A percentile compares a stretch with the other conserved stretches of the same genome.
Conservation (phyloP, 2,888 invertebrate species). For the Anorthoa munda region DNA sequence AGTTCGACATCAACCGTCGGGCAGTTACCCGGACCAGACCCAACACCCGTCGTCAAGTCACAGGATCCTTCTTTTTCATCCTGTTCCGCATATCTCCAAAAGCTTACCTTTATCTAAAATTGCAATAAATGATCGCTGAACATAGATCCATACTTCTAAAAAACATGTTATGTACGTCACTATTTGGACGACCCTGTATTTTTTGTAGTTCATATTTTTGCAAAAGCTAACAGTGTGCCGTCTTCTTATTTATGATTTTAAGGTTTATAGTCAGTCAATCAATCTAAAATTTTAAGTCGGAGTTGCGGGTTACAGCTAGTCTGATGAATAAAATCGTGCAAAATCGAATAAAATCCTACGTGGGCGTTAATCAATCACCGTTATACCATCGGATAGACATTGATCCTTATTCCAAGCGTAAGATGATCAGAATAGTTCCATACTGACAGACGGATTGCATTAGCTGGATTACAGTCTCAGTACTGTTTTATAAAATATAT, state of each 20-base stretch:
- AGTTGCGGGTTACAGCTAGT: background rate
- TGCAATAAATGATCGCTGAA: background rate
- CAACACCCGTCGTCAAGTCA: no score
- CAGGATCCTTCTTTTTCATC: no score
- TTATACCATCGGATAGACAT: conserved; percentile 28
- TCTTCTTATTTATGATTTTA: background rate
- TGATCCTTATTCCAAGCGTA: conserved; percentile 29
- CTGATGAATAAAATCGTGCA: background rate
- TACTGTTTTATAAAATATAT: background rate
- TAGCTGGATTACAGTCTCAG: conserved; percentile 11
- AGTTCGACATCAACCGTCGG: no score
- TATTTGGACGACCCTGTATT: background rate
- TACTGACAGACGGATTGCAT: conserved; percentile 25
- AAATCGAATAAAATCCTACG: conserved; percentile 16
- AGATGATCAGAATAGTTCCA: conserved; percentile 37
- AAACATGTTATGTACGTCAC: background rate
- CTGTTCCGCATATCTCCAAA: no score
- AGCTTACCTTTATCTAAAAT: background rate
- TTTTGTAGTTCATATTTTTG: background rate
- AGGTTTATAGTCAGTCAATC: background rate
- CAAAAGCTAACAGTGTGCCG: background rate
- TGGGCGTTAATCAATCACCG: conserved; percentile 42
- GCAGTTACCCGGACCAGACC: no score
- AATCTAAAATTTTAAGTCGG: background rate
- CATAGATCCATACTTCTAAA: background rate